Evolutionary conservation across 2,888 invertebrate species (phyloP).

Genomic region (Tiliacea citrago): DNA sequence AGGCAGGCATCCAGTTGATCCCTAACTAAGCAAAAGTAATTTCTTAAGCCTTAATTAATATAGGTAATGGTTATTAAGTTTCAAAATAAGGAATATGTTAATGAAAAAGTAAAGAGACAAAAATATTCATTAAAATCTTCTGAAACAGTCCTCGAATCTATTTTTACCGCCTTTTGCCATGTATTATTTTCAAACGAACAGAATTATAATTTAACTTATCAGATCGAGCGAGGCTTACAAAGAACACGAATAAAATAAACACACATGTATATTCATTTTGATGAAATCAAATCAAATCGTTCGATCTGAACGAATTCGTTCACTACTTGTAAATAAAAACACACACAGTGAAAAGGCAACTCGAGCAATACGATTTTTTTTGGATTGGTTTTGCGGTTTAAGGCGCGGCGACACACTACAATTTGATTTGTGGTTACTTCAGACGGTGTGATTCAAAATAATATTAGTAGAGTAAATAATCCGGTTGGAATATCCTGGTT

Average conservation of each 20-base stretch:
- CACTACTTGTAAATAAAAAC: slow-evolving; percentile 41
- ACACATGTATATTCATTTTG: slow-evolving; percentile 43
- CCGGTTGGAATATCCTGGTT: background rate
- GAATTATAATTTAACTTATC: slow-evolving; percentile 47
- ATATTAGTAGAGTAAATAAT: background rate
- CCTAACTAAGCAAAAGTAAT: background rate
- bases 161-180: slow-evolving; percentile 16
- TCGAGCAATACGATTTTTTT: slow-evolving; percentile 12
- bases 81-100: background rate
- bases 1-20: background rate
- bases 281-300: slow-evolving; percentile 46
- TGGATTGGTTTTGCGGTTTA: slow-evolving; percentile 15
- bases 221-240: slow-evolving; percentile 36
- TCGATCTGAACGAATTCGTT: slow-evolving; percentile 46
- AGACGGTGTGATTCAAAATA: background rate
- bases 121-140: background rate
- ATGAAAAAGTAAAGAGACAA: background rate
- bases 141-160: background rate
- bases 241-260: slow-evolving; percentile 43
- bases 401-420: background rate
- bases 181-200: slow-evolving; percentile 31
- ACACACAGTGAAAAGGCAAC: slow-evolving; percentile 18
- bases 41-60: background rate
- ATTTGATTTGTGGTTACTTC: slow-evolving; percentile 19
- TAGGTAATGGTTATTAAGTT: background rate